These are phyloP conservation scores for Gallinago media DNA, from an alignment of 2,113 vertebrate genomes.

Conservation along the genomic window DNA sequence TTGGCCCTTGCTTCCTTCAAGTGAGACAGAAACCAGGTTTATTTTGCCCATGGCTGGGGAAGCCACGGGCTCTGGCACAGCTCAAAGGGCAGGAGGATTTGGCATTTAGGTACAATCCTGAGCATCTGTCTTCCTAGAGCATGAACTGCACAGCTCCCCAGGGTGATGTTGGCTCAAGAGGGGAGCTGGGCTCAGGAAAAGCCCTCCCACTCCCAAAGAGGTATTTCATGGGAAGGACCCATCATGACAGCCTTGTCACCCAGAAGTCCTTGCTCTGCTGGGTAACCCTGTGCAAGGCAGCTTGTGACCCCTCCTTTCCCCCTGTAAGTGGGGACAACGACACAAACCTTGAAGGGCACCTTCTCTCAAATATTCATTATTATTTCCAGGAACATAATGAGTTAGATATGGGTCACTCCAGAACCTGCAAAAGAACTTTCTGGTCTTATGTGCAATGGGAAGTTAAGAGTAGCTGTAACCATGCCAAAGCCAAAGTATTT, in stretches of 20 bases:
- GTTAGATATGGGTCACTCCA: not conserved
- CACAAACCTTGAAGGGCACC: not conserved
- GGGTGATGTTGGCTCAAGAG: not conserved
- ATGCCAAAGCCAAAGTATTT: not conserved
- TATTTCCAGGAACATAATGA: not conserved
- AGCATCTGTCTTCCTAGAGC: not conserved
- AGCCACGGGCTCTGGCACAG: fast-evolving
- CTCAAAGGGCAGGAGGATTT: not conserved
- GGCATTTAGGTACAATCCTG: fast-evolving
- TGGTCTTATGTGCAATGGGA: not conserved
- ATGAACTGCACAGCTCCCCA: fast-evolving
- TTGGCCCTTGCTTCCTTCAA: not conserved
- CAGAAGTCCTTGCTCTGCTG: not conserved
- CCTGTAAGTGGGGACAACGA: not conserved
- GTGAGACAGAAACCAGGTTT: not conserved
- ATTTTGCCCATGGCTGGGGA: not conserved
- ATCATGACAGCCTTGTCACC: not conserved
- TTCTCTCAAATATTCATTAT: not conserved
- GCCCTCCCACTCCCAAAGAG: not conserved
- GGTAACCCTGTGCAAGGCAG: not conserved
- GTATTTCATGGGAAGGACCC: not conserved
- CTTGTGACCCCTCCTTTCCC: not conserved
- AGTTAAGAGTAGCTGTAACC: not conserved
- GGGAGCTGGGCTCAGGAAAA: not conserved
- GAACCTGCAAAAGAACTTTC: not conserved